A percentile compares a stretch with the other conserved stretches of the same genome.
phyloP scores from a whole-genome alignment of 92 coral and sea anemone genomes.

The Blastomussa wellsi region DNA sequence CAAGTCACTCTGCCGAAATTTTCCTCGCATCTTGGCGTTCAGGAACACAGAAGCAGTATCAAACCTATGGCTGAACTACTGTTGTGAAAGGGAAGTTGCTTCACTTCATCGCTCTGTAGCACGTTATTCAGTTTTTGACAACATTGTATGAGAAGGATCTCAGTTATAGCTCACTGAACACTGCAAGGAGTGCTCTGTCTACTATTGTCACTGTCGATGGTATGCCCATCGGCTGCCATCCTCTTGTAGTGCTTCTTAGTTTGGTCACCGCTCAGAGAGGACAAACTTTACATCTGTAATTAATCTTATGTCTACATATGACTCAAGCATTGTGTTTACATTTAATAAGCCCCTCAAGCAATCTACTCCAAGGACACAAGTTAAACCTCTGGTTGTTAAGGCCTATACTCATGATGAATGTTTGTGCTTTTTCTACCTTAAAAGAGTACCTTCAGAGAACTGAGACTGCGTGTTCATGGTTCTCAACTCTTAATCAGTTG shows the following conservation, averaged over 20 bases:
- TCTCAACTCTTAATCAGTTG: too few relatives aligned
- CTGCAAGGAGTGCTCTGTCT: slow-evolving; percentile 51
- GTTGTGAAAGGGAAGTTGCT: slow-evolving; percentile 20
- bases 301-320: slow-evolving; percentile 30
- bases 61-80: slow-evolving; percentile 1
- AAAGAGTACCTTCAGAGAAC: slow-evolving; percentile 41
- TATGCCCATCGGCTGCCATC: too few relatives aligned
- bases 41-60: slow-evolving; percentile 25
- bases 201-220: background rate
- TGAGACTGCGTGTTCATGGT: too few relatives aligned
- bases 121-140: slow-evolving; percentile 39
- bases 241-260: slow-evolving; percentile 26
- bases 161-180: slow-evolving; percentile 50
- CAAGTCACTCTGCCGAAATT: slow-evolving; percentile 32
- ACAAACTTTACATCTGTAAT: slow-evolving; percentile 38
- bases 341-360: slow-evolving; percentile 44
- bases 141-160: slow-evolving; percentile 42
- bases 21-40: slow-evolving; percentile 33
- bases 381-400: slow-evolving; percentile 39
- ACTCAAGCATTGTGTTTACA: slow-evolving; percentile 32
- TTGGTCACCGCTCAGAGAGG: slow-evolving; percentile 42
- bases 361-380: slow-evolving; percentile 29
- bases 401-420: slow-evolving; percentile 45
- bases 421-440: slow-evolving; percentile 44
- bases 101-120: background rate